These are phyloP conservation scores for Megaleporinus macrocephalus DNA, from an alignment of 2,113 vertebrate genomes.

Conservation along the genomic window DNA sequence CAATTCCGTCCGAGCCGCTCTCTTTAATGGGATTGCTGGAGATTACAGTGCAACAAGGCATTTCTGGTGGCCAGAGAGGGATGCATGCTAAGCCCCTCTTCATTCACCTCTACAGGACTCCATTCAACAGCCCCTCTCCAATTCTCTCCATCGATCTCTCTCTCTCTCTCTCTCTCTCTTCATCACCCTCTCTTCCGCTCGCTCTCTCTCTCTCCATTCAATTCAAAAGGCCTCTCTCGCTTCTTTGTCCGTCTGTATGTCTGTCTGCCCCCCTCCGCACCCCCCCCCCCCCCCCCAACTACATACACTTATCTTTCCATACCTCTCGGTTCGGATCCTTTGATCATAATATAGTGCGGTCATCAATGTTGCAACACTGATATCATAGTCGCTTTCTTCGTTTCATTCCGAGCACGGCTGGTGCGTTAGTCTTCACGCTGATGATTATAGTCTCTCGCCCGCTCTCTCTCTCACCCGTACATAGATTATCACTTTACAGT, in stretches of 20 bases:
- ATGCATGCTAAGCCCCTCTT: slow-evolving; percentile 66
- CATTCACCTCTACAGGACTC: slow-evolving; percentile 48
- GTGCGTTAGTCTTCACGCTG: not conserved
- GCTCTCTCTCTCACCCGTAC: not conserved
- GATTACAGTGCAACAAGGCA: slow-evolving; percentile 69
- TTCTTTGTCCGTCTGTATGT: not conserved
- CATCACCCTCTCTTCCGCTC: slow-evolving; percentile 57
- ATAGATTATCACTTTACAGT: slow-evolving; percentile 11
- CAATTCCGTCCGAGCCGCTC: slow-evolving; percentile 69
- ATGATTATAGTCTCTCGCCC: not conserved
- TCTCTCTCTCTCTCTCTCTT: slow-evolving; percentile 46
- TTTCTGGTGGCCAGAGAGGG: slow-evolving; percentile 55
- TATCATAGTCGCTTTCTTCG: not conserved
- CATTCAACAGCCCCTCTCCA: slow-evolving; percentile 57
- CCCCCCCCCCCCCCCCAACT: no score
- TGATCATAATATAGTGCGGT: not conserved
- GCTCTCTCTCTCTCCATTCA: slow-evolving; percentile 31
- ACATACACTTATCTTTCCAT: not conserved
- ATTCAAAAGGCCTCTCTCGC: not conserved
- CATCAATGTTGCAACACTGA: not conserved
- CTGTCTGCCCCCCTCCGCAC: not conserved
- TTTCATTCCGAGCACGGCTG: not conserved
- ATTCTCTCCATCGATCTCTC: slow-evolving; percentile 64
- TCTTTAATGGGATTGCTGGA: slow-evolving; percentile 75
- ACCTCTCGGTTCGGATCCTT: not conserved